Evolutionary conservation across 30 jellyfish, hydroid and myxozoan genomes (phyloP), one percentile per base, ranked within the genome.

Genomic region (Pseudorhiza aurosa): DNA sequence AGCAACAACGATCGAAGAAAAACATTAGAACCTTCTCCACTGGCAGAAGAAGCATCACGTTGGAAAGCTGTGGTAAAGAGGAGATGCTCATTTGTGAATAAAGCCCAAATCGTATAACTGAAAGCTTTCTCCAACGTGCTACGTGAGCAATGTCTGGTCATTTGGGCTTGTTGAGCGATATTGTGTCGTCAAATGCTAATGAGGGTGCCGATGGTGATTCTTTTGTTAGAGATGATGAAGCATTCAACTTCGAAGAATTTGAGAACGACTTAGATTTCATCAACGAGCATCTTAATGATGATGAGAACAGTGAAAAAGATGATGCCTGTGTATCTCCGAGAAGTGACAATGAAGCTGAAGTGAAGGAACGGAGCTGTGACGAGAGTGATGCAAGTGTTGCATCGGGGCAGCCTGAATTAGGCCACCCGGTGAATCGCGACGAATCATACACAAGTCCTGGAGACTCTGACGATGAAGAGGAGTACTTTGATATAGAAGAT

Each of bases 181-280:
- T 49, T 49, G 63, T 49, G 18, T n/a, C n/a, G n/a, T 49, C 27
- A 12, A 49, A 49, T 11, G 63, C 18, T 24, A 49, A 49, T 10
- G 63, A 49, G 18, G 63, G 63, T 28, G n/a, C n/a, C n/a, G n/a
- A n/a, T n/a, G n/a, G n/a, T n/a, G n/a, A n/a, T n/a, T n/a, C n/a
- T n/a, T n/a, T n/a, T n/a, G n/a, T n/a, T 49, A n/a, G 18, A 24
- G 63, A 7, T n/a, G 5, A 12, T n/a, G 22, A 24, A 10, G 22
- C 2, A n/a, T 64, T 64, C 58, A 64, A 28, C 68, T 75, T 75
- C 42, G 82, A 31, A 32, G 89, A 68, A 29, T 77, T 77, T 19
- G 89, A 64, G 21, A 65, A 62, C 2, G 89, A 77, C 63, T 19
- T 77, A 21, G 89, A 77, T 45, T 60, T 60, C 39, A 77, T 77